Base-by-base conservation (phyloP, 1,140 invertebrate species). In the Gryllus bimaculatus region DNA sequence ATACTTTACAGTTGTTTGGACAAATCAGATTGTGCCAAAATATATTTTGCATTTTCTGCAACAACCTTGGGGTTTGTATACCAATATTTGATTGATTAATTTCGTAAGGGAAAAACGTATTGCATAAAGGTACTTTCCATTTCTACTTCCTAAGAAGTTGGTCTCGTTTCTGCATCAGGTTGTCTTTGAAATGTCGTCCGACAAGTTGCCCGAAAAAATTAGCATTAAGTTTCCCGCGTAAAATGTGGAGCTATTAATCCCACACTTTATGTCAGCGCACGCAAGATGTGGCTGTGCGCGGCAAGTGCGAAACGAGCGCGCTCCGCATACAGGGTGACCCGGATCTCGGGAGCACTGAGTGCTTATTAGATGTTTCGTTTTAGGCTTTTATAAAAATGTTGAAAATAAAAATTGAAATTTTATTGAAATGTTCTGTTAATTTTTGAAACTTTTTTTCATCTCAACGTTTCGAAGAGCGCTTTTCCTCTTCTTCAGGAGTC, bases 161-260 rank as follows among this genome's bases (percentile, higher is more conserved):
- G 54, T 66, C 54, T 66, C 54, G 54, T 66, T 66, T 66, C 54
- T 66, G 54, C 54, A 18, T 66, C 54, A 66, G 54, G 54, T 66
- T 66, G 54, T 18, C 54, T 66, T 66, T 66, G 18, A 66, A 66
- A 66, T 66, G 54, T 66, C 54, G 54, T 66, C 54, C 18, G 54
- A 66, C 54, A 66, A 66, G 54, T 66, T 66, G 54, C 10, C 54
- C 54, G 54, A 66, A 66, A 66, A 66, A 66, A 66, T 66, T 66
- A 66, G 54, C 54, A 66, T 66, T 66, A 13, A 66, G 54, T 66
- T 66, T 66, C 54, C 54, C 10, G 10, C 10, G 54, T 66, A 66
- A 66, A 66, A 66, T 66, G 54, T 66, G 54, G 54, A 66, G 54
- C 54, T 66, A 66, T 66, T 66, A 66, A 66, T 66, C 54, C 54